phyloP scores from a whole-genome alignment of 2,888 invertebrate genomes.

The Corbicula japonica region DNA sequence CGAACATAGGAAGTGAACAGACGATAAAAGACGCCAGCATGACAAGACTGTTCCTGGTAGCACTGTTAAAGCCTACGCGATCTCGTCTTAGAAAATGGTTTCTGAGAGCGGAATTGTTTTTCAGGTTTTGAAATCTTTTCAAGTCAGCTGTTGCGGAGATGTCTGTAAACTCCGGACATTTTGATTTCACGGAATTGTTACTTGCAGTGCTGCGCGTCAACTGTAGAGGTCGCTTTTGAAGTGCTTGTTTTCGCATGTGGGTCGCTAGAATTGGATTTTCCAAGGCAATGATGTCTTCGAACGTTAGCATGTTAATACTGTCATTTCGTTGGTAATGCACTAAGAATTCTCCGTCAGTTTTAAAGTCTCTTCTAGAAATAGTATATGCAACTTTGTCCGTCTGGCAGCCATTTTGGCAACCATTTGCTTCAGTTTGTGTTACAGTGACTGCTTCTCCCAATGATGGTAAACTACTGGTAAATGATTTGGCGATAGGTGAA shows the following conservation, averaged over 20 bases:
- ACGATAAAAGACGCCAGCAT: constrained; percentile 80
- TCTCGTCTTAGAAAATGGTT: constrained; percentile 78
- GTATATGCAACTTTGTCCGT: constrained; percentile 63
- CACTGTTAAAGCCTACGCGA: constrained; percentile 77
- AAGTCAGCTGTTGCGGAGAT: constrained; percentile 82
- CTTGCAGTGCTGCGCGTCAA: constrained; percentile 73
- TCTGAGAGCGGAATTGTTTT: constrained; percentile 74
- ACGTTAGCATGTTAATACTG: constrained; percentile 67
- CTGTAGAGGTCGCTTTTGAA: constrained; percentile 67
- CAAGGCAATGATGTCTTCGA: constrained; percentile 79
- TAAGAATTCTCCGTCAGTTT: constrained; percentile 60
- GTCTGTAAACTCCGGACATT: constrained; percentile 79
- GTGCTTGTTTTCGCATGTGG: constrained; percentile 55
- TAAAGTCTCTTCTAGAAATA: constrained; percentile 53
- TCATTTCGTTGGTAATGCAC: constrained; percentile 81
- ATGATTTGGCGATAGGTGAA: constrained; percentile 66
- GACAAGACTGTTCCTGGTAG: constrained; percentile 82
- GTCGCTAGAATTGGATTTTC: constrained; percentile 78
- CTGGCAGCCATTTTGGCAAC: constrained; percentile 12
- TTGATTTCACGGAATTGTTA: constrained; percentile 68
- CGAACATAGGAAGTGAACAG: constrained; percentile 80
- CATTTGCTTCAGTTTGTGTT: constrained; percentile 3
- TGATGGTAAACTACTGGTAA: constrained; percentile 71
- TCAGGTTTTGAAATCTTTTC: constrained; percentile 77
- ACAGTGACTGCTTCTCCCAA: constrained; percentile 60